These are phyloP conservation scores for Ischnura elegans DNA, from an alignment of 2,888 invertebrate species.

Conservation along the genomic window DNA sequence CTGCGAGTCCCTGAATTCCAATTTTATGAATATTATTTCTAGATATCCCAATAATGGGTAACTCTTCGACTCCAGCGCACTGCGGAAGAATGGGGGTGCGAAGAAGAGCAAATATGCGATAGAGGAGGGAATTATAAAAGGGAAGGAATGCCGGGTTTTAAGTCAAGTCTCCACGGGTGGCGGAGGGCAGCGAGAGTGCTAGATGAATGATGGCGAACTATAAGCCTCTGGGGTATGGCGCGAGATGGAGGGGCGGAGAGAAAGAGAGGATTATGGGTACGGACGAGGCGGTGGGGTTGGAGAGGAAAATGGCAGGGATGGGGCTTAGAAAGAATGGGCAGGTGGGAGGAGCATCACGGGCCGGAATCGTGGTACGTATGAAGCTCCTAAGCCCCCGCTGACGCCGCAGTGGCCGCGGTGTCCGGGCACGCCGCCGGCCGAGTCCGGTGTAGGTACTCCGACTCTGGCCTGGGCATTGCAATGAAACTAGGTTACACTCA, in stretches of 20 bases:
- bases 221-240: neutral
- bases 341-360: neutral
- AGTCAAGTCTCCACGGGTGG: neutral
- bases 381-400: neutral
- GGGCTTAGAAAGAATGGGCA: neutral
- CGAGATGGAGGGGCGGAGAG: neutral
- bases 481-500: neutral
- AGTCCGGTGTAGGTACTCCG: neutral
- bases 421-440: neutral
- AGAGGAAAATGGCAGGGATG: neutral
- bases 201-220: constrained; percentile 28
- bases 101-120: neutral
- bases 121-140: neutral
- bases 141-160: neutral
- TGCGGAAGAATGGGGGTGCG: neutral
- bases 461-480: neutral
- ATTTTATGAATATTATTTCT: no score
- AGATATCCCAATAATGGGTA: no score
- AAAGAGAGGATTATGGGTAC: constrained; percentile 1
- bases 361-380: neutral
- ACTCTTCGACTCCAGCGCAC: no score
- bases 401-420: neutral
- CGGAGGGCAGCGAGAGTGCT: neutral
- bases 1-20: no score
- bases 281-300: neutral